Conservation (phyloP, 2,888 invertebrate species). For the Drosophila austrosaltans region DNA sequence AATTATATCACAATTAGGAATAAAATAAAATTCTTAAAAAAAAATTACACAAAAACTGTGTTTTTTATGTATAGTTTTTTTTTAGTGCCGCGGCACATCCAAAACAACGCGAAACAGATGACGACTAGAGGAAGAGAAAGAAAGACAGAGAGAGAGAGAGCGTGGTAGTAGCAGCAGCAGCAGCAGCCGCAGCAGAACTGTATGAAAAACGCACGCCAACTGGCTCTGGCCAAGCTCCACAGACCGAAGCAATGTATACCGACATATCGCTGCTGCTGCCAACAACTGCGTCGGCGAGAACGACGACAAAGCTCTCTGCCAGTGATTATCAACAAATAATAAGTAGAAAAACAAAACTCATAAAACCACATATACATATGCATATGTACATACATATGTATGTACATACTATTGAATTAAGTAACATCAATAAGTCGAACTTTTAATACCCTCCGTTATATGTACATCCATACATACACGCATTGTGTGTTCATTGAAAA, state of each 20-base stretch:
- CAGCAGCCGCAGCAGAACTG: conserved; percentile 37
- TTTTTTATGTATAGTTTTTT: not conserved
- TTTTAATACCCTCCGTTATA: not conserved
- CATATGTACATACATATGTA: not conserved
- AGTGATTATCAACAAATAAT: conserved; percentile 61
- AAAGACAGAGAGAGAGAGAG: conserved; percentile 16
- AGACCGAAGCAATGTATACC: conserved; percentile 72
- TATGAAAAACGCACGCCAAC: conserved; percentile 51
- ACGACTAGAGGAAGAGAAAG: conserved; percentile 43
- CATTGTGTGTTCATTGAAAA: too few relatives aligned
- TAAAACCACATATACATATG: conserved; percentile 12
- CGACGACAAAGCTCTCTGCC: conserved; percentile 20
- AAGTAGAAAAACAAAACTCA: conserved; percentile 9
- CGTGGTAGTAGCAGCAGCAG: conserved; percentile 27
- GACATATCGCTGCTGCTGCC: conserved; percentile 32
- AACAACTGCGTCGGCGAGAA: conserved; percentile 4
- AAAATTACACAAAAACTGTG: conserved; percentile 28
- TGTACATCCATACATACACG: too few relatives aligned
- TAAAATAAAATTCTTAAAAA: conserved; percentile 23
- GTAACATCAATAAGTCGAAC: not conserved
- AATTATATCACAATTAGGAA: conserved; percentile 71
- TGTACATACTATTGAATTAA: not conserved
- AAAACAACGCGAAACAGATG: conserved; percentile 49
- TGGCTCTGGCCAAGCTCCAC: conserved; percentile 60
- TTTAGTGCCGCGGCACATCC: conserved; percentile 42